Percentiles rank a stretch among this genome's conserved stretches.
These are phyloP conservation scores for Rhabditoides inermis DNA, from an alignment of 2,888 invertebrate species.

Conservation along the genomic window DNA sequence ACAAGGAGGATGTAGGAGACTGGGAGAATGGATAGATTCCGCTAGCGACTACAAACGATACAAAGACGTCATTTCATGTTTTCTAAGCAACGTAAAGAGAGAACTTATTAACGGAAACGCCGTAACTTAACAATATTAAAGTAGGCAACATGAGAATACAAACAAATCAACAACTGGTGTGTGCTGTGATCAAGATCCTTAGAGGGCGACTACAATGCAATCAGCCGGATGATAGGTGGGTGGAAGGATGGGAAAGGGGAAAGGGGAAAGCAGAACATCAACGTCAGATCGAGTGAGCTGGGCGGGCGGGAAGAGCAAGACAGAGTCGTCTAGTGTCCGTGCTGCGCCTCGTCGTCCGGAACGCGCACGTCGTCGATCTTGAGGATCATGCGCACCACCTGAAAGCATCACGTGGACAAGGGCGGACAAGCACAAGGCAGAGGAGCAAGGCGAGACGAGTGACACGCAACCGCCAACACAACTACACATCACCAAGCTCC, in stretches of 20 bases:
- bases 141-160: no score
- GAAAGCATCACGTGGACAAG: background rate
- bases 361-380: slow-evolving; percentile 92
- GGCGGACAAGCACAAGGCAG: background rate
- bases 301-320: slow-evolving; percentile 9
- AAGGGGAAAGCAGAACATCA: background rate
- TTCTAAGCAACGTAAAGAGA: no score
- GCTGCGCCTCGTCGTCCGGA: slow-evolving; percentile 54
- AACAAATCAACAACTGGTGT: no score
- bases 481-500: no score
- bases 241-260: slow-evolving; percentile 1
- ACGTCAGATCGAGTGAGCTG: background rate
- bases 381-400: slow-evolving; percentile 92
- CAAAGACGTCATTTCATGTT: no score
- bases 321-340: slow-evolving; percentile 13
- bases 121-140: no score
- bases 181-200: no score
- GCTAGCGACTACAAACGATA: no score
- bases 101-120: no score
- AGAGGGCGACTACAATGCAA: no score
- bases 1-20: background rate
- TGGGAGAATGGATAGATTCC: background rate
- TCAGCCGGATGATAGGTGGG: no score
- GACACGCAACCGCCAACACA: no score
- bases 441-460: background rate